Evolutionary conservation across 2,888 invertebrate genomes (phyloP), one percentile per base, ranked within the genome.

Genomic region (Chrysina gloriosa): DNA sequence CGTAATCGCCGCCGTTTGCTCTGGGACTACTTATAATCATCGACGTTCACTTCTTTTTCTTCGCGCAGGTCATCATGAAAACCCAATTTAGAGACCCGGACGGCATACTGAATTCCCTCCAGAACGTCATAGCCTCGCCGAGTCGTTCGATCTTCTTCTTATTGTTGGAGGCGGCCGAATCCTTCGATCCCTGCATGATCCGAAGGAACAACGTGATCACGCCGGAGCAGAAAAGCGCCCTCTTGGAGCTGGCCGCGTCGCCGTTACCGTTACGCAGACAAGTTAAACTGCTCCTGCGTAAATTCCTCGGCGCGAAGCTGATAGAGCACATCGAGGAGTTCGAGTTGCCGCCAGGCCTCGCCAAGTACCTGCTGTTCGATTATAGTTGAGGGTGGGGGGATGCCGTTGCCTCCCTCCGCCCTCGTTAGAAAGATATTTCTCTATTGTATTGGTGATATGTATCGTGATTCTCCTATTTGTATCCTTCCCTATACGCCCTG

Each of bases 21-120:
- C n/a, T 45, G 1, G 5, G n/a, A 16, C 5, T 7, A 21, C 19
- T 21, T 11, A 25, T 50, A 19, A 45, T 19, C 11, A 11, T 16
- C 1, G 19, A 2, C 1, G 50, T 58, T 58, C 21, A 19, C 11
- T 9, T n/a, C 23, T 47, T 70, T 54, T 64, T 69, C 63, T 21
- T 39, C 21, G 73, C 76, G 0, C 80, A 89, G 89, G 92, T 92
- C 0, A 90, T 92, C 14, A 91, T 93, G 86, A 92, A 93, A 82
- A 92, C 92, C 5, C 94, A 94, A 74, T 93, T 92, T 79, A 88
- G 93, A 67, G 93, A 95, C 78, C 93, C 94, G 0, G 91, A 92
- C 77, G 94, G 95, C 31, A 89, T 95, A 65, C 84, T 95, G 3
- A 94, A 93, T 79, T 92, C 90, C 25, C 86, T 94, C 7, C 90